Percentiles rank a stretch among this genome's conserved stretches.
Evolutionary conservation across 2,888 invertebrate species (phyloP).

Genomic region (Platycheirus rosarum): DNA sequence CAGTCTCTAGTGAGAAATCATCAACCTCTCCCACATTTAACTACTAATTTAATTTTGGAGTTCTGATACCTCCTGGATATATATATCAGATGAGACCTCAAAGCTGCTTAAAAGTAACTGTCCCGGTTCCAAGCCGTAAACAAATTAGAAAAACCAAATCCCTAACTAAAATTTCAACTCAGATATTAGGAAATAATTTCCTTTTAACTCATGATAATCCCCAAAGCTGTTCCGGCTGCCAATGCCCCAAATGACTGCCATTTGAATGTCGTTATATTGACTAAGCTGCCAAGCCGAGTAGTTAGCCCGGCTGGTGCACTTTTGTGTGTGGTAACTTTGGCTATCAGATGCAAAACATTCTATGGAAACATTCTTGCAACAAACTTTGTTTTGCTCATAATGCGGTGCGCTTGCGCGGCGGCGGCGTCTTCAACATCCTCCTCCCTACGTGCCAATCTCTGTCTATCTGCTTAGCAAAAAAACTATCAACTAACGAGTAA

Average conservation of each 20-base stretch:
- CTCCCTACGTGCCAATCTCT: constrained; percentile 10
- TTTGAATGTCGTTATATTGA: constrained; percentile 52
- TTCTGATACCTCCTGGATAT: too few species aligned
- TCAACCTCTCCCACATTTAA: too few species aligned
- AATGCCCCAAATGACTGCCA: constrained; percentile 32
- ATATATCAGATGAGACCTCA: too few species aligned
- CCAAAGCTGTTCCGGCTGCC: background rate
- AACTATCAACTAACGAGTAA: constrained; percentile 6
- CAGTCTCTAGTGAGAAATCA: too few species aligned
- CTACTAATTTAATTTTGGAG: too few species aligned
- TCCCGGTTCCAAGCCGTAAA: too few species aligned
- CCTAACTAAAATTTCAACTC: background rate
- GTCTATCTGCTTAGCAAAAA: constrained; percentile 13
- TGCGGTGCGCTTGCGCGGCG: constrained; percentile 8
- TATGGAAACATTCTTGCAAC: constrained; percentile 42
- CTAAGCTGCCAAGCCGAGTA: constrained; percentile 17
- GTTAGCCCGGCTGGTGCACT: constrained; percentile 1
- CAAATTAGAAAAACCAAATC: too few species aligned
- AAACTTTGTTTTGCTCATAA: constrained; percentile 38
- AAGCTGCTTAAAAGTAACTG: too few species aligned
- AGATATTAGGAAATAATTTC: constrained; percentile 13
- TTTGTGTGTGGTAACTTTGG: background rate
- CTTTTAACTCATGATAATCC: constrained; percentile 15
- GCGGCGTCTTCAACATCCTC: constrained; percentile 20
- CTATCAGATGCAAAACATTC: constrained; percentile 1